Base-by-base conservation (phyloP, 2,888 invertebrate species). In the Embidobia sp. region DNA sequence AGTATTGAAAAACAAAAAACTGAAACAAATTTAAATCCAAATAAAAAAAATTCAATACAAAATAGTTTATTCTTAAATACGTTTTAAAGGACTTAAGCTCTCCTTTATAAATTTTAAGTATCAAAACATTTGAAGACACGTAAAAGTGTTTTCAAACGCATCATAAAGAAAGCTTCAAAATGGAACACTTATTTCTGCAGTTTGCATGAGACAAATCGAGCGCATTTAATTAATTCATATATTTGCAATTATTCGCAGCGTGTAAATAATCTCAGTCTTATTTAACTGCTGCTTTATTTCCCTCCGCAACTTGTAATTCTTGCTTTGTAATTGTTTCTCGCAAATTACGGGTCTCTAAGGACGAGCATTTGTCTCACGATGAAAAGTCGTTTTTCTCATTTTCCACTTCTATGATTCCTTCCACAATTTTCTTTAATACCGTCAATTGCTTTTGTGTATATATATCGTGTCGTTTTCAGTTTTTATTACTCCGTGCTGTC, bases 341-440 rank as follows among this genome's bases (percentile, higher is more conserved):
- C 51, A 61, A 70, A 70, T 70, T 59, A 61, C 49, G 51, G 40
- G 42, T 61, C 51, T 27, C 51, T 44, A 4, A 27, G 26, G 53
- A 61, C 29, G 35, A 46, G 40, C 53, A 63, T 72, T 72, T 61
- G 63, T 72, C 70, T 63, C 51, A 57, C 44, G 63, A 63, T 48
- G 61, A 72, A 61, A 53, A 63, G 61, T 40, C 63, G 46, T 46
- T 72, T 53, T 55, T 46, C 61, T 53, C 46, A 33, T 53, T 63
- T 53, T 53, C 44, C 46, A 13, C 31, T 19, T 44, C 18, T 49
- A 26, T 49, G 40, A 31, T 13, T 51, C 29, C 46, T 49, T 70
- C 15, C 61, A 33, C 51, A 27, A 48, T 57, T 49, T 64, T 40
- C 63, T 31, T 64, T 31, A 64, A 49, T 42, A 15, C 49, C 49